Base-by-base conservation (phyloP, 2,797 vertebrate species). In the Ctenopoma multispine region DNA sequence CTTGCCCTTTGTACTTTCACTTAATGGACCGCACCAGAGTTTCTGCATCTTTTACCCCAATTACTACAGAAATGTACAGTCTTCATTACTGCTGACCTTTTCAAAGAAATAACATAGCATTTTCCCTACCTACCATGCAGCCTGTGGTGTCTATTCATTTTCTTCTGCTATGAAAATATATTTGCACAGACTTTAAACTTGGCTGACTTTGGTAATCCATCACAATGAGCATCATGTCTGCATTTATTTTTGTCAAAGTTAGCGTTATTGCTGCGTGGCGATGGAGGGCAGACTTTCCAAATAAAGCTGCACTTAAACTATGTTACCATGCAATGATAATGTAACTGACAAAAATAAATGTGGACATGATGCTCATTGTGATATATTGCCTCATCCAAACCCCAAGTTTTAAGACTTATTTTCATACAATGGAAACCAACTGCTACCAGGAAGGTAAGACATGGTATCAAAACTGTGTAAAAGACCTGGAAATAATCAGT, bases 81-180 rank as follows among this genome's bases (percentile, higher is more conserved):
- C 56, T 77, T 82, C 82, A 82, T 87, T 85, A 83, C 60, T 14
- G 72, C 83, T 88, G 88, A 91, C 87, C 88, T 90, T 92, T 89
- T 57, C 79, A 46, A 8, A 49, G 44, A 54, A 72, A 54, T 59
- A 62, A 44, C 59, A 57, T 13, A 34, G 54, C n/a, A 38, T 69
- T 76, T 69, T 47, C 34, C 48, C 78, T 34, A 12, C 63, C 60
- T 40, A 77, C 50, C 62, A 44, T 12, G 24, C 64, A 84, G 51
- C 57, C 44, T 14, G 54, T 55, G n/a, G 54, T 66, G 60, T 82
- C 81, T 55, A 87, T 83, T 86, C 60, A 68, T 79, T 77, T 69
- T 44, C 57, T 36, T 9, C 14, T 54, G 34, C 21, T 76, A 81
- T 80, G 48, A 86, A 81, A 84, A 86, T 61, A 80, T 81, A 86